phyloP scores from a whole-genome alignment of 2,113 vertebrate species.

The Mobula hypostoma region DNA sequence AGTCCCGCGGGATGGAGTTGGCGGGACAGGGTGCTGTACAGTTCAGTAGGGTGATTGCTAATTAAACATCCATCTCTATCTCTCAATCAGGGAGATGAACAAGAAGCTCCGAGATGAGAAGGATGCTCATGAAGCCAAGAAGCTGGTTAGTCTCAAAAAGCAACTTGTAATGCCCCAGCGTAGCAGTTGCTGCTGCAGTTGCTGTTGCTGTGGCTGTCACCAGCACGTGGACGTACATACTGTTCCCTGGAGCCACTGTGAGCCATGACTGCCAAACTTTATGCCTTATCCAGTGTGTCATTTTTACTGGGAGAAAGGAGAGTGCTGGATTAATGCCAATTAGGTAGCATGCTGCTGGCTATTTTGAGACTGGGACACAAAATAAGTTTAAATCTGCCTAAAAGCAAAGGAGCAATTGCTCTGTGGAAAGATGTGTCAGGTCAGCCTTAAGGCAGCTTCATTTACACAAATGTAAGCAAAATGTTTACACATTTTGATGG shows the following conservation, averaged over 20 bases:
- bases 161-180: conserved; percentile 48
- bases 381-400: background rate
- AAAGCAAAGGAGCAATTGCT: background rate
- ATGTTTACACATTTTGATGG: background rate
- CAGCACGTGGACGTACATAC: conserved; percentile 49
- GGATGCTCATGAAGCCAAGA: conserved; percentile 74
- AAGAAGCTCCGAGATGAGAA: conserved; percentile 80
- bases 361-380: background rate
- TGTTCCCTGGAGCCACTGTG: background rate
- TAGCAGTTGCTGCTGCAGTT: conserved; percentile 55
- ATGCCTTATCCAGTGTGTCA: background rate
- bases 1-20: background rate
- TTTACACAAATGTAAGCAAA: background rate
- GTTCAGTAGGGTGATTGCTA: background rate
- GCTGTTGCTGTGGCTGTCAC: conserved; percentile 58
- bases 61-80: conserved; percentile 37
- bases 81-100: conserved; percentile 82
- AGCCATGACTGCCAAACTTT: background rate
- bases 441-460: background rate
- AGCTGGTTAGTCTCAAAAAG: conserved; percentile 70
- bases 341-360: background rate
- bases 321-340: background rate
- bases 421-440: background rate
- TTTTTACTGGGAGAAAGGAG: background rate
- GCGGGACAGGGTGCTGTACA: background rate